Conservation (phyloP, 2,888 invertebrate genomes). For the Neoscelio sp. region DNA sequence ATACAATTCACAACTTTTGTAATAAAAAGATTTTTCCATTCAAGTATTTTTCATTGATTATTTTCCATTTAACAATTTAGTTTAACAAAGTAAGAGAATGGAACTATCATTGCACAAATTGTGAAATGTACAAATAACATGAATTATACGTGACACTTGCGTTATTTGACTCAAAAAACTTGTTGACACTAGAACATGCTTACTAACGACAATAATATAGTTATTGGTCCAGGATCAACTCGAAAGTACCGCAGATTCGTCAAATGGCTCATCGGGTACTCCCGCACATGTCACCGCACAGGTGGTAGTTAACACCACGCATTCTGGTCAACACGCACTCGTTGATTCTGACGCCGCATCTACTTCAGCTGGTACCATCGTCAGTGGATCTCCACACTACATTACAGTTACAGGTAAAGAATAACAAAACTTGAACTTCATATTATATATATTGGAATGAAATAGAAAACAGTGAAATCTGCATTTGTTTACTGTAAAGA, state of each 20-base stretch:
- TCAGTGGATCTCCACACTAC: conserved; percentile 85
- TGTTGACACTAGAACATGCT: conserved; percentile 60
- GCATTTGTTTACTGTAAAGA: no score
- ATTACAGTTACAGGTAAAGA: conserved; percentile 89
- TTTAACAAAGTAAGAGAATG: no score
- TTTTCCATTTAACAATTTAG: no score
- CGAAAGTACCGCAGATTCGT: conserved; percentile 85
- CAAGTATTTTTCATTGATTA: no score
- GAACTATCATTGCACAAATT: no score
- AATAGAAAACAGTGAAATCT: no score
- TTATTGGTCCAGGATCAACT: conserved; percentile 82
- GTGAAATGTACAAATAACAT: no score
- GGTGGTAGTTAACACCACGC: conserved; percentile 82
- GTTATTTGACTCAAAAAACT: neutral
- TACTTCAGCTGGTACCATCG: conserved; percentile 83
- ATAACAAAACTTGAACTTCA: conserved; percentile 49
- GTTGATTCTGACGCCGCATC: conserved; percentile 84
- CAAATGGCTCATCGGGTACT: conserved; percentile 85
- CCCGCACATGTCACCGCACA: conserved; percentile 83
- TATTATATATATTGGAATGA: no score
- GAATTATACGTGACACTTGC: no score
- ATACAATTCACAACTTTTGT: no score
- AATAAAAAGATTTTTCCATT: no score
- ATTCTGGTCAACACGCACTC: conserved; percentile 83
- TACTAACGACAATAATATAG: conserved; percentile 76